Conservation (phyloP, 2,888 invertebrate species). For the Cetonia aurata region DNA sequence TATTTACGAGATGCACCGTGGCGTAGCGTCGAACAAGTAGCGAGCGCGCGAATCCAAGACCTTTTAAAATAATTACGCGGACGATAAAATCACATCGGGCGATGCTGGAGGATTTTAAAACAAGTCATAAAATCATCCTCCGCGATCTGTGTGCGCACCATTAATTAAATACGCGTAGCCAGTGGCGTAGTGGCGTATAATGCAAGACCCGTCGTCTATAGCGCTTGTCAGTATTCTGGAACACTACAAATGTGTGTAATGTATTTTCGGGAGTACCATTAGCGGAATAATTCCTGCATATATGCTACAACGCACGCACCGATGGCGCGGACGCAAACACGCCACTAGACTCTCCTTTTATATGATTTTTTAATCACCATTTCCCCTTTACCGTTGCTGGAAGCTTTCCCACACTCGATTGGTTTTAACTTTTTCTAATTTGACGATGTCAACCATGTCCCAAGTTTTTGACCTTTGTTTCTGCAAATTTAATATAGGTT, state of each 20-base stretch:
- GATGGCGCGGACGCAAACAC: no score
- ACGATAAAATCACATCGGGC: slow-evolving; percentile 55
- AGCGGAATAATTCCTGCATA: slow-evolving; percentile 62
- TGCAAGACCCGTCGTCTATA: slow-evolving; percentile 62
- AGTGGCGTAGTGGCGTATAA: slow-evolving; percentile 53
- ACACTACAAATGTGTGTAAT: slow-evolving; percentile 63
- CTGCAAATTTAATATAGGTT: no score
- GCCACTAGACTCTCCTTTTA: no score
- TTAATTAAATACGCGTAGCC: slow-evolving; percentile 61
- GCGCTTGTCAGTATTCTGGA: slow-evolving; percentile 60
- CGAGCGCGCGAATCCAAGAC: slow-evolving; percentile 44
- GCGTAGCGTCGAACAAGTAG: slow-evolving; percentile 19
- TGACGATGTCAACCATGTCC: no score
- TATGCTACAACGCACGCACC: slow-evolving; percentile 55
- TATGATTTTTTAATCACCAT: no score
- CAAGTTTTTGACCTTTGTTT: no score
- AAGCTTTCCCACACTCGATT: no score
- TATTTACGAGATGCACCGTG: slow-evolving; percentile 9
- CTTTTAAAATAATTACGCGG: slow-evolving; percentile 53
- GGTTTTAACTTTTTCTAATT: no score
- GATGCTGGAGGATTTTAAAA: slow-evolving; percentile 58
- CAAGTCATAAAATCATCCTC: slow-evolving; percentile 61
- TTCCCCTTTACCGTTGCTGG: no score
- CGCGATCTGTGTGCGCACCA: slow-evolving; percentile 59
- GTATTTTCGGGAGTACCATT: slow-evolving; percentile 63